Evolutionary conservation across 1,140 invertebrate species (phyloP).

Genomic region (Sesamia nonagrioides): DNA sequence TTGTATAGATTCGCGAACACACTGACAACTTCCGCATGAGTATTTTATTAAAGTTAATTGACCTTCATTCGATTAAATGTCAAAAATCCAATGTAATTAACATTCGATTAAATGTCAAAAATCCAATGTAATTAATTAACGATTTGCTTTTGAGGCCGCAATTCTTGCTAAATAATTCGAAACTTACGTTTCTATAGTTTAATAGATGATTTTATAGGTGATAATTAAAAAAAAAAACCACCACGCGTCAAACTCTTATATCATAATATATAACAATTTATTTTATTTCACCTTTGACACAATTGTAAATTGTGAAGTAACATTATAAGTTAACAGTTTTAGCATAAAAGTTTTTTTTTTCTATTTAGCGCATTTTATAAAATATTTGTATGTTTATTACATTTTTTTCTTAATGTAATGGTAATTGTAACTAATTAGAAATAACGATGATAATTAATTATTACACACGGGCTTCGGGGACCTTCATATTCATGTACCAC

Average conservation of each 20-base stretch:
- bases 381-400: too few relatives aligned
- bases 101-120: constrained; percentile 53
- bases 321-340: too few relatives aligned
- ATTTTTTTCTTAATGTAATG: neutral
- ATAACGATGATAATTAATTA: constrained; percentile 6
- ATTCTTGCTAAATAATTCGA: constrained; percentile 18
- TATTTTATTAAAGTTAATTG: constrained; percentile 60
- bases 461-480: neutral
- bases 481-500: constrained; percentile 7
- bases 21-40: constrained; percentile 59
- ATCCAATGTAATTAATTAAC: constrained; percentile 44
- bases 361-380: too few relatives aligned
- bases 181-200: neutral
- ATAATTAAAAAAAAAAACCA: neutral
- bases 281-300: too few relatives aligned
- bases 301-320: too few relatives aligned
- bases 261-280: too few relatives aligned
- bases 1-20: constrained; percentile 46
- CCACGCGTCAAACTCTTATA: too few relatives aligned
- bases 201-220: neutral
- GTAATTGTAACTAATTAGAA: constrained; percentile 4
- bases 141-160: constrained; percentile 35
- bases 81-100: constrained; percentile 50
- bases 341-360: too few relatives aligned
- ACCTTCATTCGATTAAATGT: constrained; percentile 57